Evolutionary conservation across 1,140 invertebrate genomes (phyloP).

Genomic region (Liolophura sinensis): DNA sequence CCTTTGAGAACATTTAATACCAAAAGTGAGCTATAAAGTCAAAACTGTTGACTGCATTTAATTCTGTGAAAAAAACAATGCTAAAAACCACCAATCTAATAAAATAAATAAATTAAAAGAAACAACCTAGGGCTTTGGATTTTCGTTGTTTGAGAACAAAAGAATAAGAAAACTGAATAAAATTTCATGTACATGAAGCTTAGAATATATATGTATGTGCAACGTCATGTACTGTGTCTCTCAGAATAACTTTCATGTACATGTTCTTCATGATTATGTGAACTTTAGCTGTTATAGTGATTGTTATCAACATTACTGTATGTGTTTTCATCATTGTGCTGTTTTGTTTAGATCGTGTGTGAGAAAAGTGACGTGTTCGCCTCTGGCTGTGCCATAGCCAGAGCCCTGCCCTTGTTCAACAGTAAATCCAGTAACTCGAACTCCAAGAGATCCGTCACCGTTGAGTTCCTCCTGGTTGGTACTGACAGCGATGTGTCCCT

Average conservation of each 20-base stretch:
- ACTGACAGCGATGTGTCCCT: constrained; percentile 49
- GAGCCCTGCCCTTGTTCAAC: constrained; percentile 75
- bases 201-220: too few relatives aligned
- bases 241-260: neutral
- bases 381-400: constrained; percentile 77
- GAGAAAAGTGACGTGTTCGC: constrained; percentile 76
- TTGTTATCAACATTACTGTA: neutral
- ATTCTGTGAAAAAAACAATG: too few relatives aligned
- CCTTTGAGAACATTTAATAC: too few relatives aligned
- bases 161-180: too few relatives aligned
- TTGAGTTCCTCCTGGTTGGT: constrained; percentile 69
- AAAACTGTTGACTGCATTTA: too few relatives aligned
- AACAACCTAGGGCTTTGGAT: too few relatives aligned
- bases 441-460: constrained; percentile 55
- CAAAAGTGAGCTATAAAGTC: too few relatives aligned
- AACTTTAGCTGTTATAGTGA: neutral
- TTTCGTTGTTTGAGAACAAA: too few relatives aligned
- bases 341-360: constrained; percentile 72
- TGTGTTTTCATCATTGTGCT: constrained; percentile 18
- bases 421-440: constrained; percentile 61
- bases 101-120: too few relatives aligned
- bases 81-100: too few relatives aligned
- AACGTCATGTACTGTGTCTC: neutral
- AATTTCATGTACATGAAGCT: too few relatives aligned
- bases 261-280: too few relatives aligned